A percentile compares a stretch with the other conserved stretches of the same genome.
phyloP scores from a whole-genome alignment of 2,888 invertebrate genomes.

The Melinaea marsaeus region DNA sequence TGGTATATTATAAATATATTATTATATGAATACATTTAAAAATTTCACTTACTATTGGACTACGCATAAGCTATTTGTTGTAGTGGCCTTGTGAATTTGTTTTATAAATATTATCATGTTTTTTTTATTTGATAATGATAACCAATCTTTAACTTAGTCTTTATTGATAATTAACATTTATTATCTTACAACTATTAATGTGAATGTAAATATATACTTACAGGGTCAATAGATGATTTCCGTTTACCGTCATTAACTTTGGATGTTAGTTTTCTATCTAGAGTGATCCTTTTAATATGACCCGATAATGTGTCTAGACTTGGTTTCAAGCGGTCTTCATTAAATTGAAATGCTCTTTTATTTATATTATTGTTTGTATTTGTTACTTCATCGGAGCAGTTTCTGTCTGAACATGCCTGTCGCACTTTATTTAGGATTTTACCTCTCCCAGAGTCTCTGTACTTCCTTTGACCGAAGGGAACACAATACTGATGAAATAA shows the following conservation, averaged over 20 bases:
- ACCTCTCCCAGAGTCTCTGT: conserved; percentile 63
- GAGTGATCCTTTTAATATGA: conserved; percentile 63
- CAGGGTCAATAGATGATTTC: conserved; percentile 55
- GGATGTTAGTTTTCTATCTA: conserved; percentile 44
- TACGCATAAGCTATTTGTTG: too few relatives aligned
- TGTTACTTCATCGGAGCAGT: background rate
- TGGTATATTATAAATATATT: too few relatives aligned
- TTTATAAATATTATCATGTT: too few relatives aligned
- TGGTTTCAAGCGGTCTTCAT: conserved; percentile 53
- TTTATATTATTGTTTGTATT: conserved; percentile 26
- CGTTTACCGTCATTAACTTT: conserved; percentile 48
- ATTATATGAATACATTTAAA: too few relatives aligned
- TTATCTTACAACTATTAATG: background rate
- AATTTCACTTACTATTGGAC: too few relatives aligned
- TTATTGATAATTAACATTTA: background rate
- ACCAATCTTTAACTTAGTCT: background rate
- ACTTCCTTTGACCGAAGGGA: conserved; percentile 67
- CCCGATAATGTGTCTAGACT: conserved; percentile 59
- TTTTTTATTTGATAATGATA: too few relatives aligned
- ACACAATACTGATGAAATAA: conserved; percentile 68
- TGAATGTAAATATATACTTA: conserved; percentile 40
- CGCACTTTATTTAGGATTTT: conserved; percentile 59
- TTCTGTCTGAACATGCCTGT: conserved; percentile 47
- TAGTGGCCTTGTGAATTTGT: too few relatives aligned
- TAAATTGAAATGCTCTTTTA: conserved; percentile 37